Evolutionary conservation across 2,113 vertebrate genomes (phyloP).

Genomic region (Trinectes maculatus): DNA sequence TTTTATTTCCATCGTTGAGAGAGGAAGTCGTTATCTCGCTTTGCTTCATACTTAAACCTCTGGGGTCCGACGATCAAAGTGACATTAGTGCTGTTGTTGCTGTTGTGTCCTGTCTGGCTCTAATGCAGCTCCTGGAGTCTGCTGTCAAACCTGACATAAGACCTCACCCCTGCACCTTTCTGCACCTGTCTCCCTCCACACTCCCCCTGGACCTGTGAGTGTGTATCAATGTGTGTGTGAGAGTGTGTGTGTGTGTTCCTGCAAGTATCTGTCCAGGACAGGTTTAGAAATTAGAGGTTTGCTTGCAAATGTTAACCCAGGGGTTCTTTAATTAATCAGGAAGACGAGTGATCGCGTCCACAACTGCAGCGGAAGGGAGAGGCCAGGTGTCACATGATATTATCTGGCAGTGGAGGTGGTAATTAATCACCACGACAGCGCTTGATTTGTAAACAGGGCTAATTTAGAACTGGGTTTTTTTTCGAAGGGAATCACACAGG

Average conservation of each 20-base stretch:
- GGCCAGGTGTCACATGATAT: slow-evolving; percentile 75
- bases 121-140: slow-evolving; percentile 7
- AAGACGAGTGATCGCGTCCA: slow-evolving; percentile 67
- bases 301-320: slow-evolving; percentile 62
- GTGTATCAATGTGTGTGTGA: slow-evolving; percentile 19
- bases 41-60: slow-evolving; percentile 34
- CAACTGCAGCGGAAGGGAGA: slow-evolving; percentile 55
- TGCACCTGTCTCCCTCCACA: slow-evolving; percentile 15
- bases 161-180: slow-evolving; percentile 34
- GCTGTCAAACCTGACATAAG: slow-evolving; percentile 54
- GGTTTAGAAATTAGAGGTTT: slow-evolving; percentile 52
- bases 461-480: slow-evolving; percentile 58
- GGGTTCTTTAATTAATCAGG: slow-evolving; percentile 74
- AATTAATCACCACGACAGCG: slow-evolving; percentile 77
- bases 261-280: slow-evolving; percentile 43
- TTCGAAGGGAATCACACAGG: slow-evolving; percentile 30
- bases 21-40: slow-evolving; percentile 20
- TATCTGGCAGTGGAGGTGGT: slow-evolving; percentile 69
- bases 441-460: slow-evolving; percentile 72
- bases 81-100: slow-evolving; percentile 46
- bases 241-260: slow-evolving; percentile 21
- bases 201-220: slow-evolving; percentile 24
- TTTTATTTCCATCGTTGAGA: slow-evolving; percentile 7
- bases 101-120: slow-evolving; percentile 20
- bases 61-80: slow-evolving; percentile 28